Evolutionary conservation across 2,113 vertebrate genomes (phyloP), one percentile per base, ranked within the genome.

Genomic region (Malurus alboscapulatus): DNA sequence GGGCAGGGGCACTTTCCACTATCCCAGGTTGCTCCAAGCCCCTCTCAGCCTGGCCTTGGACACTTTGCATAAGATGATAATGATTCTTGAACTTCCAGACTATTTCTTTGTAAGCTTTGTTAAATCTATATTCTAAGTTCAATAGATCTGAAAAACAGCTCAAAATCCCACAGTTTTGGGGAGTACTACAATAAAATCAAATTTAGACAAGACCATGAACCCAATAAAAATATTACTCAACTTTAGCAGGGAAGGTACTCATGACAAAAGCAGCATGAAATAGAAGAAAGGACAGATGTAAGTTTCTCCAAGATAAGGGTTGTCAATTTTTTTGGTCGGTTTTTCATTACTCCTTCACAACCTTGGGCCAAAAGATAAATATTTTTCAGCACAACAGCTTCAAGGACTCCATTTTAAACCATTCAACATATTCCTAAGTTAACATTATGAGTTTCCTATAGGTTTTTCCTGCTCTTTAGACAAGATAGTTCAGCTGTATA

Each of bases 291-390:
- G 6, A 84, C 16, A 15, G 12, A 29, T 34, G 9, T 13, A 58
- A 45, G 7, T 53, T 85, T 63, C 29, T 67, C 14, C 36, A 47
- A 55, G 26, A 59, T 3, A 42, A 10, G 10, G 67, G 16, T 7
- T 22, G 7, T 51, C 0, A 1, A 29, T 66, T 63, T 47, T 12
- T 10, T 84, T 30, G 1, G 2, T 91, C 51, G 21, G 1, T 5
- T 79, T 59, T 68, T 55, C 27, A 29, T 50, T 48, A 13, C 3
- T 83, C 14, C 17, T 76, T 93, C 50, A 54, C 14, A 68, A 1
- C 10, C 7, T 7, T 45, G 3, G 61, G 17, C 22, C 58, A 61
- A 58, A 57, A 14, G 36, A 48, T 40, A 90, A 79, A 55, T 57
- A 18, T 25, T 45, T 58, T 9, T 34, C 50, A 48, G 17, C 11